These are phyloP conservation scores for Stichodactyla helianthus DNA, from an alignment of 64 coral and sea anemone genomes.

Conservation along the genomic window DNA sequence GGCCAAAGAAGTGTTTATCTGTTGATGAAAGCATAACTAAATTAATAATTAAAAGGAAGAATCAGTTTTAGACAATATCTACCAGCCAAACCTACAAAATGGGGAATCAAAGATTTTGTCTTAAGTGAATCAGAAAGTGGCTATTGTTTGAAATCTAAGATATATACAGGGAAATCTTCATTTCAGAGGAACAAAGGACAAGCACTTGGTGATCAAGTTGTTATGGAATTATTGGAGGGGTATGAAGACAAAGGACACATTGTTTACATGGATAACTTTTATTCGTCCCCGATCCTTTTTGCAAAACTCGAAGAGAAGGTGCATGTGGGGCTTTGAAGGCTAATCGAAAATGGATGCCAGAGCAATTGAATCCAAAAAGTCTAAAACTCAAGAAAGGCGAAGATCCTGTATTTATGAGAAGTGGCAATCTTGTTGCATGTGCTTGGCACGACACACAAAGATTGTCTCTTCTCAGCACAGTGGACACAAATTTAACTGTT, in stretches of 20 bases:
- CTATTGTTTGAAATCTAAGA: constrained; percentile 46
- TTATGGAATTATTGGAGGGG: constrained; percentile 30
- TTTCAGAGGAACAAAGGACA: constrained; percentile 17
- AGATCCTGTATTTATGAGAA: constrained; percentile 44
- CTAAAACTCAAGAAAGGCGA: constrained; percentile 47
- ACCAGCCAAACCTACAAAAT: constrained; percentile 60
- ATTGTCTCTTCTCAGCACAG: constrained; percentile 39
- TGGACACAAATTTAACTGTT: constrained; percentile 54
- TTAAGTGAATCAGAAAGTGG: constrained; percentile 58
- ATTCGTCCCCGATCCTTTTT: constrained; percentile 48
- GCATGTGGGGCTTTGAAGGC: constrained; percentile 15
- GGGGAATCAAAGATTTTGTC: constrained; percentile 63
- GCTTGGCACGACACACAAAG: constrained; percentile 66
- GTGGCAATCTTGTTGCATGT: constrained; percentile 59
- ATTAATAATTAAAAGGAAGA: constrained; percentile 48
- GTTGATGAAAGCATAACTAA: constrained; percentile 67
- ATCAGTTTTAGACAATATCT: constrained; percentile 54
- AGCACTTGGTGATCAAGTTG: constrained; percentile 44
- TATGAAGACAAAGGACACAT: constrained; percentile 67
- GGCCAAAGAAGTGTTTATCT: constrained; percentile 40
- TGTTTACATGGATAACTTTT: constrained; percentile 64
- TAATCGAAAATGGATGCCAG: constrained; percentile 50
- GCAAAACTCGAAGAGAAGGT: constrained; percentile 45
- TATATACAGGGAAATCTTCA: constrained; percentile 44
- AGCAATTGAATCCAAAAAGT: constrained; percentile 18